Percentiles rank a stretch among this genome's conserved stretches.
Conservation (phyloP, 2,797 vertebrate species). For the Cossypha niveicapilla region DNA sequence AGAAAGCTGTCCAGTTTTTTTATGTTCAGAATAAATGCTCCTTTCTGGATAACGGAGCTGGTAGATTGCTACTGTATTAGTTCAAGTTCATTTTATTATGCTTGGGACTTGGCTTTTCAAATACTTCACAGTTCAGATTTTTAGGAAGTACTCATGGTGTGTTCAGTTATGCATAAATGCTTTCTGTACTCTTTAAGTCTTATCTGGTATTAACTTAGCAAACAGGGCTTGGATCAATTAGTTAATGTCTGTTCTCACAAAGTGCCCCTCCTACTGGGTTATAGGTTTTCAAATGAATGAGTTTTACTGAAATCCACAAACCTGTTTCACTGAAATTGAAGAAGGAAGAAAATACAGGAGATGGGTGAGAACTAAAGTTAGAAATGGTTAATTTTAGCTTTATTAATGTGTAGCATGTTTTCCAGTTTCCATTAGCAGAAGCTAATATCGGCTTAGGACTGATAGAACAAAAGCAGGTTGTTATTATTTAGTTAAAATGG, state of each 20-base stretch:
- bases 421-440: neutral
- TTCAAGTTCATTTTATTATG: neutral
- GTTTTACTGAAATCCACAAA: conserved; percentile 1
- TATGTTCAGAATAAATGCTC: neutral
- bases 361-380: conserved; percentile 39
- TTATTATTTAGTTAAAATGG: neutral
- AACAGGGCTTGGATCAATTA: conserved; percentile 11
- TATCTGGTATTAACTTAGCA: conserved; percentile 51
- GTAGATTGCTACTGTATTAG: neutral
- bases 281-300: conserved; percentile 30
- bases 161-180: conserved; percentile 3
- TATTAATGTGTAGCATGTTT: neutral
- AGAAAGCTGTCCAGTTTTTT: neutral
- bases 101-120: neutral
- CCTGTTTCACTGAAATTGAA: neutral
- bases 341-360: conserved; percentile 37
- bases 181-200: neutral
- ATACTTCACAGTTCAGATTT: neutral
- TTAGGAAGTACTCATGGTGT: neutral
- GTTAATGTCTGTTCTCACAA: neutral
- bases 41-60: neutral
- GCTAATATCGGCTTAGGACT: neutral
- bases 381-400: neutral
- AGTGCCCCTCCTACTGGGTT: conserved; percentile 27
- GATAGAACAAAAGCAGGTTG: neutral